These are phyloP conservation scores for Agriopis leucophaearia DNA, from an alignment of 2,888 invertebrate genomes.

Conservation along the genomic window DNA sequence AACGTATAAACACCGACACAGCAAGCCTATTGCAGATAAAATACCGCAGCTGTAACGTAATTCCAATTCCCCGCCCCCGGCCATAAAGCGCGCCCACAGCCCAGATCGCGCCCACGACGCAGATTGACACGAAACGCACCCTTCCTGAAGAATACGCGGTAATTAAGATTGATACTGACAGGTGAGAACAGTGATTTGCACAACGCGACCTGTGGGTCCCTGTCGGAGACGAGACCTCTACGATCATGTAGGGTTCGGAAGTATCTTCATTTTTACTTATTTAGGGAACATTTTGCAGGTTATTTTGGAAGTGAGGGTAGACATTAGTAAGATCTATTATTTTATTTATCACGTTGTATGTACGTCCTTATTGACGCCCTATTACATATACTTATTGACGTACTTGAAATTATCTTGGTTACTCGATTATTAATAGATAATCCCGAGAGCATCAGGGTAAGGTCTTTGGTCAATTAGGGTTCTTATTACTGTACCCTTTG, in stretches of 20 bases:
- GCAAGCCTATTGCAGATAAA: conserved; percentile 23
- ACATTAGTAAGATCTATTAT: background rate
- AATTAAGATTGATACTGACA: conserved; percentile 62
- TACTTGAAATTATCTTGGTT: too few relatives aligned
- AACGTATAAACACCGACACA: background rate
- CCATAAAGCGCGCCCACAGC: conserved; percentile 35
- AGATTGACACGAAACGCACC: conserved; percentile 44
- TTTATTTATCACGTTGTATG: too few relatives aligned
- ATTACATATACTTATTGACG: too few relatives aligned
- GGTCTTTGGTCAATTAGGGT: too few relatives aligned
- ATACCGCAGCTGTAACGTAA: conserved; percentile 18
- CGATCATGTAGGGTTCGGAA: conserved; percentile 13
- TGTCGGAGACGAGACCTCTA: conserved; percentile 24
- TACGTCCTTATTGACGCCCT: too few relatives aligned
- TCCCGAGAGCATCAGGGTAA: too few relatives aligned
- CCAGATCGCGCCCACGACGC: conserved; percentile 36
- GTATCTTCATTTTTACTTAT: background rate
- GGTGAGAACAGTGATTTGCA: conserved; percentile 55
- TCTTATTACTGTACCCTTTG: too few relatives aligned
- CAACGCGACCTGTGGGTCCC: conserved; percentile 40
- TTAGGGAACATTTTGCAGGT: background rate
- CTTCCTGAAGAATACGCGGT: conserved; percentile 44
- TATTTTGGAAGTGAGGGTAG: background rate
- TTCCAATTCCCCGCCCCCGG: conserved; percentile 14
- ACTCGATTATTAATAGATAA: too few relatives aligned